Evolutionary conservation across 2,113 vertebrate species (phyloP), one percentile per base, ranked within the genome.

Genomic region (Ardeotis arabs): DNA sequence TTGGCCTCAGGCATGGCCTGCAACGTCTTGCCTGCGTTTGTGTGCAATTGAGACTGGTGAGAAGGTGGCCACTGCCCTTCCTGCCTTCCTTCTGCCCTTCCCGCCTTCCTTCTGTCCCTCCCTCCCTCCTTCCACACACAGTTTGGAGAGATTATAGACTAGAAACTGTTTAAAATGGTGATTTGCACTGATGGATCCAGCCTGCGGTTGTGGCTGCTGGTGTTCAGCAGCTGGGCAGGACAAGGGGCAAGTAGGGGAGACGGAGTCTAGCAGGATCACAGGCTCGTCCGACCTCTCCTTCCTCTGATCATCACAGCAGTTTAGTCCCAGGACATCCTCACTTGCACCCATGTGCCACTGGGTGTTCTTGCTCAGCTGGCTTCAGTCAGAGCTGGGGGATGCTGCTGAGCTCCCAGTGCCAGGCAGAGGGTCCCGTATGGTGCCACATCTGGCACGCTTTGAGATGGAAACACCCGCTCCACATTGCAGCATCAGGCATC

Each of bases 261-360:
- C 3, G 0, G 0, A 47, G 31, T 62, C 73, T 27, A 31, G 77
- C 0, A 58, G 53, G 41, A 21, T 27, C 55, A 31, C 2, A 0
- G 41, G 24, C 17, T 10, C 28, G n/a, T 35, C 28, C 0, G 0
- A 21, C 33, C 35, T 41, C 12, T 62, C 21, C 66, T 68, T n/a
- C 64, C 22, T 37, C 64, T 16, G 3, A 29, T 63, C 39, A 15
- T 10, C 66, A 25, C 11, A 16, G 52, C 24, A 58, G 18, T 14
- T 50, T n/a, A 18, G 39, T 2, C 41, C 39, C 59, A n/a, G 53
- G 10, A 45, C 3, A 9, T 45, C 24, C 28, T 68, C 41, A 31
- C 21, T 28, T 68, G n/a, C 12, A 3, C 1, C 24, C 5, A 0
- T 23, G 23, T 41, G 47, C 33, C 41, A 19, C 33, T 19, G 27